Percentiles rank a stretch among this genome's conserved stretches.
phyloP scores from a whole-genome alignment of 2,113 vertebrate species.

The Suricata suricatta region DNA sequence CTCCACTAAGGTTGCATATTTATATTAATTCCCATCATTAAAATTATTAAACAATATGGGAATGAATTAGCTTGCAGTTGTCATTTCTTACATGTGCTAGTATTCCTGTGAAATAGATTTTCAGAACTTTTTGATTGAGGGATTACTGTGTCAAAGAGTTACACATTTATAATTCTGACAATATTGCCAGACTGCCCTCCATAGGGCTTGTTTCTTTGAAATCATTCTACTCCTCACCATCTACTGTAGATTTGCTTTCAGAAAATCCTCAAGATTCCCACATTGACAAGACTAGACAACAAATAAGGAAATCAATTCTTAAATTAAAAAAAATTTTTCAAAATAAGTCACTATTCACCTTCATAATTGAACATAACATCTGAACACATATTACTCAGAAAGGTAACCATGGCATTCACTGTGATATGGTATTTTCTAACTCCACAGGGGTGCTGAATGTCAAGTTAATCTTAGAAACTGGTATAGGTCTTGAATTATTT shows the following conservation, averaged over 20 bases:
- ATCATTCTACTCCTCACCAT: neutral
- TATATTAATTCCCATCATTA: neutral
- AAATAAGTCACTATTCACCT: neutral
- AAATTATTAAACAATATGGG: neutral
- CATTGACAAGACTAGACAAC: neutral
- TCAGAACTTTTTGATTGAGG: neutral
- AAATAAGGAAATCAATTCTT: neutral
- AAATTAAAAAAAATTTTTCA: neutral
- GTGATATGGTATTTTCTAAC: neutral
- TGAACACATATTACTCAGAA: neutral
- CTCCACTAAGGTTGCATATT: neutral
- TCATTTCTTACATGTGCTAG: neutral
- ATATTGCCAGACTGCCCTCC: neutral
- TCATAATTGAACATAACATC: conserved; percentile 23
- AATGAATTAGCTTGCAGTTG: neutral
- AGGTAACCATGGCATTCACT: neutral
- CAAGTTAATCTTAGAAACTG: conserved; percentile 30
- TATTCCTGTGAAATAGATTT: neutral
- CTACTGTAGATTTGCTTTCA: neutral
- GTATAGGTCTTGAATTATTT: conserved; percentile 26
- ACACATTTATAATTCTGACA: neutral
- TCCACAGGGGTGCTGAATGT: neutral
- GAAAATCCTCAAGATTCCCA: neutral
- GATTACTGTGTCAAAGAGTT: neutral
- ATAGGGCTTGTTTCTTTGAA: neutral